A percentile compares a stretch with the other conserved stretches of the same genome.
These are phyloP conservation scores for Syndactyla subalaris DNA, from an alignment of 2,797 vertebrate genomes.

Conservation along the genomic window DNA sequence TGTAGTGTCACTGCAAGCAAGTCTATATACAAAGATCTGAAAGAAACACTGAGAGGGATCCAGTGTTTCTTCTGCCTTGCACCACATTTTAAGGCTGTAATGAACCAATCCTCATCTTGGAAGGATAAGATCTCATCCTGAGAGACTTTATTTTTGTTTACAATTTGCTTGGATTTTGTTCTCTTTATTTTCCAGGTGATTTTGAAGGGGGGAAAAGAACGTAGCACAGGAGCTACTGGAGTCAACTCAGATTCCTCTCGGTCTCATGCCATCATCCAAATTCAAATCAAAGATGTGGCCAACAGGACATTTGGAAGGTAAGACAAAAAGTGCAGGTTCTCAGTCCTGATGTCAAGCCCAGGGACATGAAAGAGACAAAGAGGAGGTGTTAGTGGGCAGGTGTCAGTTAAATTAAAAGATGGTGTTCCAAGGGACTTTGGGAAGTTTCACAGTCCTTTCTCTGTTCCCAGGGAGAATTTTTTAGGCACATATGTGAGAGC, in stretches of 20 bases:
- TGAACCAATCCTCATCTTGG: not conserved
- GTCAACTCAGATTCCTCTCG: constrained; percentile 90
- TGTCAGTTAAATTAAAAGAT: not conserved
- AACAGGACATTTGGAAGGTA: constrained; percentile 86
- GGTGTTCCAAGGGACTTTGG: not conserved
- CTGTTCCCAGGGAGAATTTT: not conserved
- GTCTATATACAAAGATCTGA: not conserved
- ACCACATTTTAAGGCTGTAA: not conserved
- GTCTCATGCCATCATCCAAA: constrained; percentile 92
- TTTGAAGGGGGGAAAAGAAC: constrained; percentile 84
- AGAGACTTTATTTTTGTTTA: not conserved
- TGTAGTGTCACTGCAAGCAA: not conserved
- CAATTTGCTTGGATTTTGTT: not conserved
- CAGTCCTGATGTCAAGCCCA: not conserved
- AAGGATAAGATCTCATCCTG: not conserved
- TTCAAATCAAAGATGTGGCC: constrained; percentile 84
- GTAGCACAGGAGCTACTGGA: constrained; percentile 87
- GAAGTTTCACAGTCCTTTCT: not conserved
- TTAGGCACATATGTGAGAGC: not conserved
- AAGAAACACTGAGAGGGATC: not conserved
- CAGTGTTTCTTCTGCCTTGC: not conserved
- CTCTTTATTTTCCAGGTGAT: constrained; percentile 80
- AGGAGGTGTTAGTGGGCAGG: not conserved
- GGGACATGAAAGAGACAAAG: not conserved
- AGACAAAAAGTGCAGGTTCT: not conserved